Percentiles rank a stretch among this genome's conserved stretches.
These are phyloP conservation scores for Muscidifurax raptorellus DNA, from an alignment of 1,140 invertebrate genomes.

Conservation along the genomic window DNA sequence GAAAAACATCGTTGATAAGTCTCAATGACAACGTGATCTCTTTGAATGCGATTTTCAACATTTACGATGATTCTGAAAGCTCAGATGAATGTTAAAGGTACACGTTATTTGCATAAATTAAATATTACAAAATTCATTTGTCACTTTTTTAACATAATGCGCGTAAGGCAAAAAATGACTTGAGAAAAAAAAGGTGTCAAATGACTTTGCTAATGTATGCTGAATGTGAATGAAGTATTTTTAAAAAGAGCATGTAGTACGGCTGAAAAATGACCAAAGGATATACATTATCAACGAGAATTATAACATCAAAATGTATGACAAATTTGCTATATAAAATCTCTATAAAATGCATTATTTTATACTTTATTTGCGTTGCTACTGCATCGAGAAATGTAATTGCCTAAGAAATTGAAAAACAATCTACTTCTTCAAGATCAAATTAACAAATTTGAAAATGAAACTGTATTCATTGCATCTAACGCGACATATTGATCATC, in stretches of 20 bases:
- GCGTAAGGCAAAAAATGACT: neutral
- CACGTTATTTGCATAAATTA: slow-evolving; percentile 2
- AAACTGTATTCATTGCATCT: neutral
- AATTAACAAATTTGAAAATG: neutral
- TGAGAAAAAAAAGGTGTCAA: neutral
- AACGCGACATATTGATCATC: slow-evolving; percentile 44
- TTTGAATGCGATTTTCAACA: slow-evolving; percentile 66
- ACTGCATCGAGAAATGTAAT: neutral
- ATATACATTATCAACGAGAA: slow-evolving; percentile 34
- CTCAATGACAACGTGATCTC: slow-evolving; percentile 69
- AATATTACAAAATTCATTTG: neutral
- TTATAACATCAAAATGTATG: slow-evolving; percentile 28
- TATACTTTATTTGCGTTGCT: neutral
- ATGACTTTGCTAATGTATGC: neutral
- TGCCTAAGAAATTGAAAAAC: neutral
- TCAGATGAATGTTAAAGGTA: slow-evolving; percentile 68
- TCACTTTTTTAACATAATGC: neutral
- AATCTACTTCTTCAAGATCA: neutral
- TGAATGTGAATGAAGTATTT: slow-evolving; percentile 29
- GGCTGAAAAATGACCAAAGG: neutral
- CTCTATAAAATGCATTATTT: neutral
- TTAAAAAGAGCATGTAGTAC: slow-evolving; percentile 27
- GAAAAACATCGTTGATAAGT: slow-evolving; percentile 67
- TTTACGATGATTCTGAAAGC: slow-evolving; percentile 64
- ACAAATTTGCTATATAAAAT: slow-evolving; percentile 26